Base-by-base conservation (phyloP, 1,140 invertebrate species). In the Megalopta genalis region DNA sequence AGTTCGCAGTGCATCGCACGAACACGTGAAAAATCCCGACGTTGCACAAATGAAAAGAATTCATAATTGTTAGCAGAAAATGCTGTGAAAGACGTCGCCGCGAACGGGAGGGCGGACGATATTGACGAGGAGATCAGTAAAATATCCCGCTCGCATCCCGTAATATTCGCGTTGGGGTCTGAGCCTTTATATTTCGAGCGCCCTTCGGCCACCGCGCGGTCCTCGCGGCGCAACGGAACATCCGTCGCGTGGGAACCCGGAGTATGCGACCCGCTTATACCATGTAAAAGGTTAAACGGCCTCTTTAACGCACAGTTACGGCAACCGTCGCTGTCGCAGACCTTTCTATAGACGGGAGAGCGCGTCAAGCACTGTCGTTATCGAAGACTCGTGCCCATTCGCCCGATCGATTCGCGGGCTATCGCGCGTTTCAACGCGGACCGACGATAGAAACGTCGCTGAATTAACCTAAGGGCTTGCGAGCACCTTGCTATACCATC, bases 211-310 rank as follows among this genome's bases (percentile, higher is more conserved):
- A 27, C 32, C 21, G 42, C 14, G 23, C 39, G 57, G 27, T 42
- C 63, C 49, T 66, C 49, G 25, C 75, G 46, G 63, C 70, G 46
- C 73, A 62, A 69, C 84, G 83, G 84, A 85, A 86, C 80, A 86
- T 85, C 84, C 79, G 76, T 80, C 78, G 86, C 86, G 84, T 88
- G 87, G 87, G 87, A 88, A 88, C 84, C 37, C 42, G 72, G 72
- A 86, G 85, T 71, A 83, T 87, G 86, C 85, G 86, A 87, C 86
- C 86, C 73, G 86, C 77, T 87, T 86, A 80, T 83, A 82, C 75
- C 77, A 77, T 82, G 77, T 85, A 80, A 88, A 88, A 88, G 87
- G 87, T 88, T 88, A 88, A 88, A 87, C 85, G 85, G 83, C 81
- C 85, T 88, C 82, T 88, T 88, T 88, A 88, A 87, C 87, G 86